phyloP scores from a whole-genome alignment of 2,797 vertebrate species.

The Poecile montanus region DNA sequence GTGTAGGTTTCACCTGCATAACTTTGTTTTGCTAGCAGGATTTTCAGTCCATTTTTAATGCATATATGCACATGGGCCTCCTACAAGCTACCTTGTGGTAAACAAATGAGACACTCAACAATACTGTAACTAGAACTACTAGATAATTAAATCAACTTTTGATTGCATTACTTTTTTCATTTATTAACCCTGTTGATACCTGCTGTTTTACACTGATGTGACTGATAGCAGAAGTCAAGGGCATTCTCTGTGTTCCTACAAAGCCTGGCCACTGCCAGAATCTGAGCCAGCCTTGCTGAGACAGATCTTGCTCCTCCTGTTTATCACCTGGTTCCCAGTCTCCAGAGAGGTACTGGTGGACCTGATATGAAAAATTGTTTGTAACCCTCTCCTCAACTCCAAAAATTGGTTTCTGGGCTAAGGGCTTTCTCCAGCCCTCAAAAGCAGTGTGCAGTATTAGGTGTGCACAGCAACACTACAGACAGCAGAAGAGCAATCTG shows the following conservation, averaged over 20 bases:
- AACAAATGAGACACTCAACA: not conserved
- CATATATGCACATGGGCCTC: not conserved
- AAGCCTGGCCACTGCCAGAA: not conserved
- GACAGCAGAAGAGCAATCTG: slow-evolving; percentile 14
- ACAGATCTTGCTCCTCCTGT: not conserved
- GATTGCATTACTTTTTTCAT: not conserved
- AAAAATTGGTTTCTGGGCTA: not conserved
- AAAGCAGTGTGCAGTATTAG: not conserved
- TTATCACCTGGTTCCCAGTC: not conserved
- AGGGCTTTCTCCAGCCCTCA: not conserved
- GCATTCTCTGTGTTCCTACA: not conserved
- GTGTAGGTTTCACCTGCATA: not conserved
- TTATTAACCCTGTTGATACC: not conserved
- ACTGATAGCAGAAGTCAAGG: not conserved
- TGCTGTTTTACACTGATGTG: not conserved
- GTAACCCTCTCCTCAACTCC: not conserved
- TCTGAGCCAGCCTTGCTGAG: not conserved
- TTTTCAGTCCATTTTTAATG: not conserved
- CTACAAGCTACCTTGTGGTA: not conserved
- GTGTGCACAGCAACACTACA: not conserved
- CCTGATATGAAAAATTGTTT: not conserved
- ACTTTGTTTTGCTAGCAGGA: not conserved
- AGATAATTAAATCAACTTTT: not conserved
- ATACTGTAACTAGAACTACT: not conserved
- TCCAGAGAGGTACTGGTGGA: not conserved